phyloP scores from a whole-genome alignment of 2,888 invertebrate genomes.

The Polia nebulosa region DNA sequence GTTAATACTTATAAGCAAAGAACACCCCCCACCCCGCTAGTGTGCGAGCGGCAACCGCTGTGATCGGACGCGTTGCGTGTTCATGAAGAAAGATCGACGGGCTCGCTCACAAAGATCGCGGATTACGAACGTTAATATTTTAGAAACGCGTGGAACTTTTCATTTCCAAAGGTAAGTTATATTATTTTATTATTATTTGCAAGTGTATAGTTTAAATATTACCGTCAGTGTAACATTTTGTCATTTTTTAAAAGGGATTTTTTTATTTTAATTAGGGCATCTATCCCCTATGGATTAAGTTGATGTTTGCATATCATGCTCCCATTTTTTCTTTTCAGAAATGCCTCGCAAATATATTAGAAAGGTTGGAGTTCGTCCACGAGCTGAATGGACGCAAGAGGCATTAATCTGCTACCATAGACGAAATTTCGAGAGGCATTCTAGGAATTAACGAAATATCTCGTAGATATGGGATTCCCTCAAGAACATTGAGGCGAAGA shows the following conservation, averaged over 20 bases:
- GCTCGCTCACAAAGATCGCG: no score
- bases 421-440: conserved; percentile 62
- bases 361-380: conserved; percentile 55
- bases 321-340: no score
- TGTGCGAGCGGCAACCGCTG: no score
- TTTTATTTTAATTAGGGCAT: no score
- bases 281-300: no score
- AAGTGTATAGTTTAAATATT: not conserved
- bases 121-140: not conserved
- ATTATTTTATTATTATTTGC: conserved; percentile 1
- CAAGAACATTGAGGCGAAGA: conserved; percentile 62
- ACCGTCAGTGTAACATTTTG: no score
- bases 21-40: no score
- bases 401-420: conserved; percentile 58
- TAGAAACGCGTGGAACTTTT: conserved; percentile 6
- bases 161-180: conserved; percentile 35
- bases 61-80: no score
- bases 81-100: no score
- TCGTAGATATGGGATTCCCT: conserved; percentile 63
- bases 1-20: no score
- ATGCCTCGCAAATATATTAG: conserved; percentile 61
- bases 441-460: conserved; percentile 65
- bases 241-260: no score
- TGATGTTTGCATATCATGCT: no score
- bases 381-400: conserved; percentile 63